Conservation (phyloP, 2,888 invertebrate species). For the Drosophila acutilabella region DNA sequence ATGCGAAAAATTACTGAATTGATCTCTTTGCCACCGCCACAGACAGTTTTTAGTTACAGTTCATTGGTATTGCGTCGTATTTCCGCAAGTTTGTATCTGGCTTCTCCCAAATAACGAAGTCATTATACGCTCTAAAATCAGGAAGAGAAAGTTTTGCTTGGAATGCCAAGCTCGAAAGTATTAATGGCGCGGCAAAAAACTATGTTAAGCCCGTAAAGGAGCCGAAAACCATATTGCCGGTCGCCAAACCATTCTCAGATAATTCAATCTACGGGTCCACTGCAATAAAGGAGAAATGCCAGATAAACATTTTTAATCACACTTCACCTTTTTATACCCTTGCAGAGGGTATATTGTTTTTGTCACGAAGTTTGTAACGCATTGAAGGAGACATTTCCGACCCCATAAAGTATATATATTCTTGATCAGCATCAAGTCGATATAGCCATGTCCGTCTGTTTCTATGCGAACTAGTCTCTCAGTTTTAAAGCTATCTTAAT, state of each 20-base stretch:
- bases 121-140: constrained; percentile 4
- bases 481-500: too few species aligned
- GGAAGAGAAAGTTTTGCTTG: constrained; percentile 18
- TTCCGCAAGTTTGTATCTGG: constrained; percentile 15
- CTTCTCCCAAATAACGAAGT: constrained; percentile 16
- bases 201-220: not conserved
- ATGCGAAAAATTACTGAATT: constrained; percentile 17
- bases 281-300: not conserved
- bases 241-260: not conserved
- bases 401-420: too few species aligned
- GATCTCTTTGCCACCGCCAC: constrained; percentile 10
- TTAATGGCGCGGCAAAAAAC: too few species aligned
- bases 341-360: too few species aligned
- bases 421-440: too few species aligned
- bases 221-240: not conserved
- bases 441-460: too few species aligned
- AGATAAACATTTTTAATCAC: not conserved
- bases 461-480: too few species aligned
- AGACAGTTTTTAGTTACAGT: constrained; percentile 2
- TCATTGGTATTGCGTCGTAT: constrained; percentile 10
- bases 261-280: not conserved
- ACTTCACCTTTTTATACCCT: not conserved
- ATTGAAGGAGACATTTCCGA: too few species aligned
- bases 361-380: too few species aligned
- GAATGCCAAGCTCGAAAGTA: constrained; percentile 12